A percentile compares a stretch with the other conserved stretches of the same genome.
Evolutionary conservation across 2,888 invertebrate genomes (phyloP).

Genomic region (Hymenopus coronatus): DNA sequence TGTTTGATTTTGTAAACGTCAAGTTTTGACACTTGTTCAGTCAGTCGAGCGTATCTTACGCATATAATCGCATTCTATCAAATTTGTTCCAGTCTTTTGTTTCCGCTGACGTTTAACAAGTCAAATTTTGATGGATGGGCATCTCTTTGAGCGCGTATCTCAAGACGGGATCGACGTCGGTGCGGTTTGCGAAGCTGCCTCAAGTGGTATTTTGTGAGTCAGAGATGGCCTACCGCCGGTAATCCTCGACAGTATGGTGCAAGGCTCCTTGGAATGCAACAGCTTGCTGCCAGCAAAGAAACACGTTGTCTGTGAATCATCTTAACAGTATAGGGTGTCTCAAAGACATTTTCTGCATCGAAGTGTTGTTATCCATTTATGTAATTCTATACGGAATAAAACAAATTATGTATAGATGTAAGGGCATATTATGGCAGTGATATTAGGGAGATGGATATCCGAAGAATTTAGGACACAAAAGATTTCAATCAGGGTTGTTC

Average conservation of each 20-base stretch:
- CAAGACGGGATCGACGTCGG: neutral
- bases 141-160: neutral
- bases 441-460: too few species aligned
- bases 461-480: too few species aligned
- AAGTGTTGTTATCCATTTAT: too few species aligned
- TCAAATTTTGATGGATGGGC: neutral
- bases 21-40: neutral
- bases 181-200: neutral
- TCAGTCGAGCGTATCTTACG: neutral
- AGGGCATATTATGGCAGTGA: too few species aligned
- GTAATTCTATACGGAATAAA: too few species aligned
- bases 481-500: too few species aligned
- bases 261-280: neutral
- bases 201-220: too few species aligned
- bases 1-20: neutral
- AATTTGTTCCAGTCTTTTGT: neutral
- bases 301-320: neutral
- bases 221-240: neutral
- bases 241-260: neutral
- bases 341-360: neutral
- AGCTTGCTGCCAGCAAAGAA: neutral
- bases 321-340: neutral
- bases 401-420: too few species aligned
- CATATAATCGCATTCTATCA: neutral
- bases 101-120: neutral